A percentile compares a stretch with the other conserved stretches of the same genome.
These are phyloP conservation scores for Galbula dea DNA, from an alignment of 2,113 vertebrate species.

Conservation along the genomic window DNA sequence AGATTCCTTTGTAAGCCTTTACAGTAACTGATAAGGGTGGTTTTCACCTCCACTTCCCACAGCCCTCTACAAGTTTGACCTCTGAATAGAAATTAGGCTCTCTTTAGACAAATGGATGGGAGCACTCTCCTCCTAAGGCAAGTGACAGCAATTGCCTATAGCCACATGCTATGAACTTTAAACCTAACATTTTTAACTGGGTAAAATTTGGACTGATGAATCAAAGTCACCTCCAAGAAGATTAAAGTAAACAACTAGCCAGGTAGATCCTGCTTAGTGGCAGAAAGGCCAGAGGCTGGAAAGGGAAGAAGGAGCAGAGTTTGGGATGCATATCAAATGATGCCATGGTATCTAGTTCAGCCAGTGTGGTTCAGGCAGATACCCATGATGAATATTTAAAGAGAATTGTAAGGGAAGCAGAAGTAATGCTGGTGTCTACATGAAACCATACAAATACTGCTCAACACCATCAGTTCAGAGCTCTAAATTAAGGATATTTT, in stretches of 20 bases:
- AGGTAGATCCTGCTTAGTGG: background rate
- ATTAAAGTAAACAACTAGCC: background rate
- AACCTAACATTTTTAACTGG: background rate
- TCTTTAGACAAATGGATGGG: background rate
- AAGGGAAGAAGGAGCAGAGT: background rate
- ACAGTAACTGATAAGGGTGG: background rate
- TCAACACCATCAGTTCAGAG: background rate
- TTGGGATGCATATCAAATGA: background rate
- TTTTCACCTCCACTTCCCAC: background rate
- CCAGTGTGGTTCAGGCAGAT: background rate
- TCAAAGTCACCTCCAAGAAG: background rate
- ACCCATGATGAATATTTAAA: conserved; percentile 28
- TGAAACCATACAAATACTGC: background rate
- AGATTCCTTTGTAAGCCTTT: background rate
- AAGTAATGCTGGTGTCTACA: background rate
- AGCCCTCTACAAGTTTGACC: background rate
- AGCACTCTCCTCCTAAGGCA: background rate
- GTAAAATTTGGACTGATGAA: background rate
- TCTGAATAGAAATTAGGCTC: background rate
- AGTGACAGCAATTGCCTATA: background rate
- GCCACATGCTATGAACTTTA: background rate
- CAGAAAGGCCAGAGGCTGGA: background rate
- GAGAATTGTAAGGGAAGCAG: background rate
- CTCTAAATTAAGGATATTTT: background rate
- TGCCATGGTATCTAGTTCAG: background rate